Evolutionary conservation across 2,797 vertebrate species (phyloP).

Genomic region (Malacoctenus gilli): DNA sequence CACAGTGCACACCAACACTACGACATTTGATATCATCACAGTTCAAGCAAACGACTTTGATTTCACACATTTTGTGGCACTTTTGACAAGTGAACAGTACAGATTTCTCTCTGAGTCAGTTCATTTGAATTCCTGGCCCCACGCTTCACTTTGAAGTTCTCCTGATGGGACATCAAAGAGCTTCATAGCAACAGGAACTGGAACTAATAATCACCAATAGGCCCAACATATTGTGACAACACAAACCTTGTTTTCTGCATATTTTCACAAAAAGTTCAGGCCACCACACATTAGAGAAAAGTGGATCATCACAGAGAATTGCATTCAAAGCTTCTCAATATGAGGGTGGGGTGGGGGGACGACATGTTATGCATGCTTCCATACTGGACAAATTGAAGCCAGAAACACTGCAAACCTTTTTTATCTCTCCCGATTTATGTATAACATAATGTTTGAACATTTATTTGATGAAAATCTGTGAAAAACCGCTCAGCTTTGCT

Average conservation of each 20-base stretch:
- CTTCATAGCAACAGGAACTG: constrained; percentile 15
- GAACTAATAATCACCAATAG: constrained; percentile 2
- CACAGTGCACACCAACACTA: constrained; percentile 25
- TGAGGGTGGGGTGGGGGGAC: too few species aligned
- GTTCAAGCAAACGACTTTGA: constrained; percentile 2
- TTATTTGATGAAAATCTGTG: too few species aligned
- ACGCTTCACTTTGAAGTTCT: constrained; percentile 7
- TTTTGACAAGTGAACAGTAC: too few species aligned
- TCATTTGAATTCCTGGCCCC: constrained; percentile 9
- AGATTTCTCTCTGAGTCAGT: too few species aligned
- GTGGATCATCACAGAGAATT: background rate
- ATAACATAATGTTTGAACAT: too few species aligned
- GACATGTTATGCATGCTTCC: too few species aligned
- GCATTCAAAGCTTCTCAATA: background rate
- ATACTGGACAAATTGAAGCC: too few species aligned
- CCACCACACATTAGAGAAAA: background rate
- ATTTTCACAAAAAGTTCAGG: background rate
- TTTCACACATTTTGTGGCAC: constrained; percentile 7
- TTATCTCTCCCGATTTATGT: too few species aligned
- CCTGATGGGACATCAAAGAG: constrained; percentile 7
- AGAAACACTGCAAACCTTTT: too few species aligned
- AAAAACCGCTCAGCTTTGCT: too few species aligned
- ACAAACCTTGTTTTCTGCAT: background rate
- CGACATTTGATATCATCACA: constrained; percentile 36
- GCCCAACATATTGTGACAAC: background rate